Base-by-base conservation (phyloP, 2,888 invertebrate genomes). In the Phaedon cochleariae region DNA sequence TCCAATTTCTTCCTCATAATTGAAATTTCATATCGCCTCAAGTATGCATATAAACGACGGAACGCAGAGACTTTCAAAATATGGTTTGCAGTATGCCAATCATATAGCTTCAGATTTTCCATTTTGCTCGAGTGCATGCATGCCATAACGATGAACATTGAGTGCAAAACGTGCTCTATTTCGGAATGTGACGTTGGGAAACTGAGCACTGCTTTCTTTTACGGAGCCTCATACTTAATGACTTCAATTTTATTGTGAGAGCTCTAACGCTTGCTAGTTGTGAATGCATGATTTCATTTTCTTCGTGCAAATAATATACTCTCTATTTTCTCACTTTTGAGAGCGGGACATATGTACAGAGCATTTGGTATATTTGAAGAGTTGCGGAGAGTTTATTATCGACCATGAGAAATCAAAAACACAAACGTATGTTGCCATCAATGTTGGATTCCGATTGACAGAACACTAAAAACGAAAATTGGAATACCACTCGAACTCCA, bases 101-200 rank as follows among this genome's bases (percentile, higher is more conserved):
- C 41, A 12, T 10, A 41, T 41, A 53, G 53, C 53, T 53, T 21
- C 34, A 17, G 53, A 53, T 31, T 26, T 20, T 31, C 31, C n/a
- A 29, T 53, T 31, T 34, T 53, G 26, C 53, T 34, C 34, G 31
- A 34, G 31, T 34, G 53, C 34, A 53, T 53, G 12, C 12, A 53
- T 53, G 12, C 12, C 53, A 22, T 17, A 31, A 31, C 17, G 18
- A 18, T 31, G 18, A 31, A 29, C 17, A 17, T 41, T 31, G 10
- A 53, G 53, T 34, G 31, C 9, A 53, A n/a, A 31, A 53, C 53
- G 31, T 53, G 53, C 53, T 53, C 53, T 18, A 22, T 53, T 53
- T 31, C 26, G 12, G 53, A n/a, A 52, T 52, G 17, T 29, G 12
- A 9, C 29, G 22, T 26, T 12, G 53, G 20, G 31, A 53, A 53